Evolutionary conservation across 2,113 vertebrate species (phyloP).

Genomic region (Archilochus colubris): DNA sequence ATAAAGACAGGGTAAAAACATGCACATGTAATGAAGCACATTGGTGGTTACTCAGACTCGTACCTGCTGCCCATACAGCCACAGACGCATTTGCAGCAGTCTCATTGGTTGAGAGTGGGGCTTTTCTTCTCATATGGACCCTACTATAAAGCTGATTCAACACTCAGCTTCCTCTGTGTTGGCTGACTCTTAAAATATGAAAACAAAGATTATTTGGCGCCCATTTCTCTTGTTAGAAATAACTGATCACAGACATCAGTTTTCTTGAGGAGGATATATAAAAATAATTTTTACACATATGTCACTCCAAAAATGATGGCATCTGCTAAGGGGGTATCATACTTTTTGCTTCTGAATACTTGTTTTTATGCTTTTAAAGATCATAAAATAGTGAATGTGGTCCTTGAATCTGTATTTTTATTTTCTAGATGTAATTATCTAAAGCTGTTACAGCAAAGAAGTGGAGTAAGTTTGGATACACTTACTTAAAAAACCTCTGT

Average conservation of each 20-base stretch:
- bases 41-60: neutral
- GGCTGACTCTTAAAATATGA: neutral
- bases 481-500: neutral
- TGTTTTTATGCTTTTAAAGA: neutral
- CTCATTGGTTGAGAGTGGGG: neutral
- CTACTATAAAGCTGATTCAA: neutral
- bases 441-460: neutral
- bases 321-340: neutral
- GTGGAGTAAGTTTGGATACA: neutral
- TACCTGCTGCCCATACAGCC: rapidly evolving
- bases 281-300: neutral
- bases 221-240: neutral
- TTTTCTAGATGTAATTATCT: neutral
- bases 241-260: neutral
- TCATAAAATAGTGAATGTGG: neutral
- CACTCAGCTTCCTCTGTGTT: rapidly evolving
- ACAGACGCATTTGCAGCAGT: rapidly evolving
- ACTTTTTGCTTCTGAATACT: neutral
- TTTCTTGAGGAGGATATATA: neutral
- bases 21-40: neutral
- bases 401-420: neutral
- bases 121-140: neutral
- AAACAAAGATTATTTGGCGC: neutral
- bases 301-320: neutral
- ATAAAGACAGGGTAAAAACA: neutral